Base-by-base conservation (phyloP, 1,140 invertebrate species). In the Elysia chlorotica region DNA sequence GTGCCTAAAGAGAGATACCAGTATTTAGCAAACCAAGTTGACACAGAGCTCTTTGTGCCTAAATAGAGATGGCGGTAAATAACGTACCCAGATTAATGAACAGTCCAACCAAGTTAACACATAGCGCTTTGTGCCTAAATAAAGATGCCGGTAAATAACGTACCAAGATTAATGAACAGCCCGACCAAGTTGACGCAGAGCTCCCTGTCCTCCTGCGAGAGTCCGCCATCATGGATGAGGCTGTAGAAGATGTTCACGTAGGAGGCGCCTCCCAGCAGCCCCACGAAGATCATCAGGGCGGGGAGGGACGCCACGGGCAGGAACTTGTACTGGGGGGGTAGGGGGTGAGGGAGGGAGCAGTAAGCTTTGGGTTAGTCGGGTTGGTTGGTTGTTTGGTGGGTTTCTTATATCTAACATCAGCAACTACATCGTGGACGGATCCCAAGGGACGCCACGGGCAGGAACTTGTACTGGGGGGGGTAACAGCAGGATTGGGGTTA, bases 171-270 rank as follows among this genome's bases (percentile, higher is more conserved):
- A 19, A 84, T 80, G 61, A 82, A 84, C 19, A 84, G 71, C 19
- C 78, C 81, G n/a, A 77, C 74, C 10, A 84, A 75, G 63, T 84
- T 84, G 57, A 84, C 79, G 74, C 81, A 84, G 0, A 84, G 68
- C 73, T 84, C 83, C 41, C 81, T 74, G 66, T 84, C 83, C 19
- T 77, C 67, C 17, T 76, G 67, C 19, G 81, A 81, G 61, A 77
- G 83, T 17, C 68, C 69, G 0, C 61, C 62, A 23, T 80, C 81
- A 70, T 84, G 73, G 0, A 84, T 75, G 14, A 84, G 65, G 21
- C 76, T 63, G 70, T 82, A 84, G 70, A 84, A 84, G n/a, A 84
- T 84, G 70, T 84, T 84, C 33, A 84, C 83, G 72, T 84, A 84
- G 14, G 80, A 81, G 4, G 83, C 83, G 5, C 83, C 83, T 10